Evolutionary conservation across 2,888 invertebrate species (phyloP), one percentile per base, ranked within the genome.

Genomic region (Andrena dorsata): DNA sequence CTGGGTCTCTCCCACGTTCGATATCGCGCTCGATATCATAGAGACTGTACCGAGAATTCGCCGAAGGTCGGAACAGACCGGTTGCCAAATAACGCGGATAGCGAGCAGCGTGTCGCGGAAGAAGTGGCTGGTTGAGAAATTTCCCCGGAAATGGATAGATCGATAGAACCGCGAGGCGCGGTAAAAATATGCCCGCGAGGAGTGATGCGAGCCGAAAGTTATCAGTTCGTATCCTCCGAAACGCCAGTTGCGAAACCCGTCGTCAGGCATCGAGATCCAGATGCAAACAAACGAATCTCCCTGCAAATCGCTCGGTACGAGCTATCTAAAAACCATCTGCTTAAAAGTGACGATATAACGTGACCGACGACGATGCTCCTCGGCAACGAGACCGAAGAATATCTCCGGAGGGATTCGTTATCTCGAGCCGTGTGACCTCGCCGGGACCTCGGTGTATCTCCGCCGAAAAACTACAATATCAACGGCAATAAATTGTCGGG

Each of bases 1-100:
- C 4, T n/a, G 13, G n/a, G 49, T 64, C 47, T 80, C 82, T 86
- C 84, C 82, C 66, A 86, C 49, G 86, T 87, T 72, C 56, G 35
- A 58, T 86, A 88, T 86, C 82, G 65, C 72, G 41, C 26, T 56
- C 28, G 69, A 76, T 78, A 77, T 76, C 73, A 66, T 49, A 23
- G 28, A 28, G 53, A 64, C 20, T 41, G 16, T 63, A 83, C 56
- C 70, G 80, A 82, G 65, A 53, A 71, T 80, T 83, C 63, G 63
- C 13, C 4, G 41, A 41, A 80, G 69, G 66, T 66, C 16, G 49
- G 41, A 41, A 47, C 16, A 35, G 13, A 10, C 53, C n/a, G 61
- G 66, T 58, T 72, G 58, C 75, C 61, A 68, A 80, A 76, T 10
- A 20, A 23, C 60, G 28, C 8, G 74, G 86, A 86, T 86, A 88